phyloP scores from a whole-genome alignment of 92 coral and sea anemone genomes.

The Parazoanthus darwini region DNA sequence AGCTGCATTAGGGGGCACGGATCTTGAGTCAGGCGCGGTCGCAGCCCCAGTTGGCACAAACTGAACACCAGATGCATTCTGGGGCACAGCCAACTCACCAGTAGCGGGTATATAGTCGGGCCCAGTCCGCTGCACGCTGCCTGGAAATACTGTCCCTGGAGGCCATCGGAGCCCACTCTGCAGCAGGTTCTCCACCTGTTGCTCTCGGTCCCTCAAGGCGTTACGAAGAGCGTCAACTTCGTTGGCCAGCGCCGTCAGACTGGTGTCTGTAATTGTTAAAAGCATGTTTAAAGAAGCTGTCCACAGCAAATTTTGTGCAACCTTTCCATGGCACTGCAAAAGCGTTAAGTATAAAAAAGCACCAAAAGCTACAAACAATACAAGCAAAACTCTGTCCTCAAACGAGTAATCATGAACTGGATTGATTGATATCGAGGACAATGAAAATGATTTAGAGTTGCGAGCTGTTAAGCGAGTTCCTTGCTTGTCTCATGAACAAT shows the following conservation, averaged over 20 bases:
- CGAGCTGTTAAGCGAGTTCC: too few species aligned
- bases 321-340: too few species aligned
- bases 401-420: too few species aligned
- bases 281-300: not conserved
- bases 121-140: not conserved
- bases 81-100: not conserved
- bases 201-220: constrained; percentile 71
- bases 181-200: constrained; percentile 62
- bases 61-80: not conserved
- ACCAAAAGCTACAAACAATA: too few species aligned
- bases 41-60: not conserved
- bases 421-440: too few species aligned
- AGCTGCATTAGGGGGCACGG: constrained; percentile 20
- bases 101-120: not conserved
- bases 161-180: constrained; percentile 34
- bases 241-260: constrained; percentile 64
- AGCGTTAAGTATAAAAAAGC: too few species aligned
- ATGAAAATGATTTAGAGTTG: too few species aligned
- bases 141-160: constrained; percentile 37
- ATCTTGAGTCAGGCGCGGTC: constrained; percentile 27
- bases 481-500: too few species aligned
- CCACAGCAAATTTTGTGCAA: not conserved
- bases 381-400: too few species aligned
- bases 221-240: constrained; percentile 79
- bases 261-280: constrained; percentile 46